phyloP scores from a whole-genome alignment of 2,113 vertebrate species.

The Oostethus manadensis region DNA sequence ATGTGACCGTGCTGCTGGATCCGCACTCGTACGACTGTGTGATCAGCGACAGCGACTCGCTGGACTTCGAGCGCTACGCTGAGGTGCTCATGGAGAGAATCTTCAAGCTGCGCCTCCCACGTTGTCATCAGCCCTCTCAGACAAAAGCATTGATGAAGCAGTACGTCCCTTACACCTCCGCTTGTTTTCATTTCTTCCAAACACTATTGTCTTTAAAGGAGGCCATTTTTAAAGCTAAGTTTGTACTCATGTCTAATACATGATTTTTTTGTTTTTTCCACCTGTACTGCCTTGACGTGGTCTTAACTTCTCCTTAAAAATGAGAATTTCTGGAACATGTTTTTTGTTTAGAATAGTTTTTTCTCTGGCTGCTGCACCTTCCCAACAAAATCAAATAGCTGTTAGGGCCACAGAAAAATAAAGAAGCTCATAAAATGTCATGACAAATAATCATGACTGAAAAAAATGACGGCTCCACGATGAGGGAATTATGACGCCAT shows the following conservation, averaged over 20 bases:
- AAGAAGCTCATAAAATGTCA: no score
- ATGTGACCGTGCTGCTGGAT: slow-evolving; percentile 80
- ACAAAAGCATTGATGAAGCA: slow-evolving; percentile 73
- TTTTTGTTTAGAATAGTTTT: no score
- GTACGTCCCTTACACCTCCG: slow-evolving; percentile 56
- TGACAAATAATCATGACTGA: no score
- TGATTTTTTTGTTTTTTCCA: neutral
- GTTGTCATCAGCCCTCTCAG: slow-evolving; percentile 58
- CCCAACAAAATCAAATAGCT: no score
- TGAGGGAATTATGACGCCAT: no score
- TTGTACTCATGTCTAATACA: neutral
- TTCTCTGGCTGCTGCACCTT: no score
- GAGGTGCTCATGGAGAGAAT: slow-evolving; percentile 82
- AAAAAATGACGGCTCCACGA: no score
- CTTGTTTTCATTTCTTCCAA: slow-evolving; percentile 17
- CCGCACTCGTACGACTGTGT: slow-evolving; percentile 78
- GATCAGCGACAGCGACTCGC: slow-evolving; percentile 62
- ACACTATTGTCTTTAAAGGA: neutral
- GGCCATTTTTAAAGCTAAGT: slow-evolving; percentile 4
- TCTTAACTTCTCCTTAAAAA: no score
- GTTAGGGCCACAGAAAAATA: no score
- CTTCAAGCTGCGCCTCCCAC: slow-evolving; percentile 76
- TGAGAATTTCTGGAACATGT: no score
- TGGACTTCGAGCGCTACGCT: slow-evolving; percentile 80
- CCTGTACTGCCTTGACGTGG: no score